Evolutionary conservation across 2,888 invertebrate species (phyloP).

Genomic region (Frankliniella fusca): DNA sequence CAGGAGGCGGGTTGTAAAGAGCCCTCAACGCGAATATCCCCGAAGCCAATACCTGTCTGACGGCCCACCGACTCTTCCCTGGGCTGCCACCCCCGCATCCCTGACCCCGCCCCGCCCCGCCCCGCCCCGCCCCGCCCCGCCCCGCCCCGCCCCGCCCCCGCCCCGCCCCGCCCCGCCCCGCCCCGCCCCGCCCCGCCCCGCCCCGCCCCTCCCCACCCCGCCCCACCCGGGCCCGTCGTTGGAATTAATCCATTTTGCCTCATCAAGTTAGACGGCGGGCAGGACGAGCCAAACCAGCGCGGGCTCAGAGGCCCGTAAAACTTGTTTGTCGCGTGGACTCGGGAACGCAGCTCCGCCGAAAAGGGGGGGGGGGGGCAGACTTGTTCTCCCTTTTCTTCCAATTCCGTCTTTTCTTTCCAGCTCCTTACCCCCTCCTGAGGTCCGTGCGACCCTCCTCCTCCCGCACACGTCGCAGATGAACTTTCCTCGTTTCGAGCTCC

Average conservation of each 20-base stretch:
- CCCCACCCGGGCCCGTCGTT: neutral
- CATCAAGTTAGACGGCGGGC: conserved; percentile 8
- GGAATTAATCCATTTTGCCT: conserved; percentile 25
- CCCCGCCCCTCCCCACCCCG: neutral
- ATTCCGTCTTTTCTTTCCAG: neutral
- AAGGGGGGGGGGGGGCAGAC: neutral
- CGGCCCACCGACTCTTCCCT: no score
- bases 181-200: neutral
- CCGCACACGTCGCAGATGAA: conserved; percentile 15
- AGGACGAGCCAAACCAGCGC: neutral
- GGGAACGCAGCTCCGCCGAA: neutral
- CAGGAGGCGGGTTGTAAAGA: no score
- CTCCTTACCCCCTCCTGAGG: neutral
- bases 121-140: no score
- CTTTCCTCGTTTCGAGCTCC: conserved; percentile 19
- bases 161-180: neutral
- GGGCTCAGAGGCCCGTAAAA: conserved; percentile 19
- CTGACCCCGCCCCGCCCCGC: no score
- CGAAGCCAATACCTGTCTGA: no score
- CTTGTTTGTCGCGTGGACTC: conserved; percentile 16
- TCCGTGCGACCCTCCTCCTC: neutral
- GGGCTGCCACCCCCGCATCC: no score
- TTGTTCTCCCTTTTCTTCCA: neutral
- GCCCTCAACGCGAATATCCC: no score
- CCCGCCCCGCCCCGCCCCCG: neutral